Base-by-base conservation (phyloP, 2,113 vertebrate species). In the Mormoops blainvillei region DNA sequence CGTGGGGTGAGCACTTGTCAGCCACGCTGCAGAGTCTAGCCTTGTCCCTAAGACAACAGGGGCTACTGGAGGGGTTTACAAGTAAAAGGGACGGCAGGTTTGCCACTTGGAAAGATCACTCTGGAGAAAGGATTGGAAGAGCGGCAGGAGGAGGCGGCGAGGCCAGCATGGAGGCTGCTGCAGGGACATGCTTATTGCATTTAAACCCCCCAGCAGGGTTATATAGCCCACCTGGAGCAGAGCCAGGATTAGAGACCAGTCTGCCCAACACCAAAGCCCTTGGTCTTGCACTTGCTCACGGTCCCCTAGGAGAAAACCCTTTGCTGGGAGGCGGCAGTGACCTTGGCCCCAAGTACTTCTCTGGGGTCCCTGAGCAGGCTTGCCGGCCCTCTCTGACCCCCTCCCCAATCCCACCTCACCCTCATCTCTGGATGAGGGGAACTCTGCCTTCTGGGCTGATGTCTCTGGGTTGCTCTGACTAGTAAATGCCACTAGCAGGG, bases 1-100 rank as follows among this genome's bases (percentile, higher is more conserved):
- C 6, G 41, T 15, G 16, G 31, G n/a, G 26, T 36, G 50, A 28
- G 50, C 11, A 1, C 50, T 61, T 24, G 5, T 38, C 56, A 61
- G 63, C 74, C n/a, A 3, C 4, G 13, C 73, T 26, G 0, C 0
- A 8, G n/a, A 22, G 33, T 18, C 63, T 10, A 3, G 19, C n/a
- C 36, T 54, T 67, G 58, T 67, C 45, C 71, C 45, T 19, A 41
- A 71, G 19, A 41, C 41, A 38, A 15, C 1, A 0, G 9, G 33
- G 52, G 43, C 41, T 63, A 50, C 45, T 6, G 2, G 36, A n/a
- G 22, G 48, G 36, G 2, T n/a, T 24, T 9, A 52, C 20, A 54
- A 15, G 54, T 19, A 14, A 31, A 50, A 65, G 38, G 22, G 33
- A 3, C 38, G 5, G 13, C 82, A 8, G 38, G 5, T 31, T 38